phyloP scores from a whole-genome alignment of 2,113 vertebrate genomes.

The Rhipidura dahli region DNA sequence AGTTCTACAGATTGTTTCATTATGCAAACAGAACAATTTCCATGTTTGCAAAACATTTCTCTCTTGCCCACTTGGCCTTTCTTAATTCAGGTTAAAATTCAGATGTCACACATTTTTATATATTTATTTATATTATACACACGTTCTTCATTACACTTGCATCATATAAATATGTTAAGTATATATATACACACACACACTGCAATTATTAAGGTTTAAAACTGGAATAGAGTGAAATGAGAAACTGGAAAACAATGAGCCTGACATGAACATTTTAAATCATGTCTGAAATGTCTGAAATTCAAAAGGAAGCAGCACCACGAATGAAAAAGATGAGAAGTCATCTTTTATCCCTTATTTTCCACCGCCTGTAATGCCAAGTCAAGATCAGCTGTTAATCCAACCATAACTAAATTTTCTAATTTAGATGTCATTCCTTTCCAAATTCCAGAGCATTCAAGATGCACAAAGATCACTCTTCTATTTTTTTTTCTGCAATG shows the following conservation, averaged over 20 bases:
- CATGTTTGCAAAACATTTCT: neutral
- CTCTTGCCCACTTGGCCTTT: neutral
- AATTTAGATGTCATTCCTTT: neutral
- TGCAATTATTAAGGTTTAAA: neutral
- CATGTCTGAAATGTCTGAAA: neutral
- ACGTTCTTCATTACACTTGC: neutral
- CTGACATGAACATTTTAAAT: neutral
- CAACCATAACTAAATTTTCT: neutral
- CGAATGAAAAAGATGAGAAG: neutral
- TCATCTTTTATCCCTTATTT: neutral
- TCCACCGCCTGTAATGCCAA: neutral
- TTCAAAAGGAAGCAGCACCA: neutral
- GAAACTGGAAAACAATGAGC: neutral
- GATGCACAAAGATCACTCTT: neutral
- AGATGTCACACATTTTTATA: neutral
- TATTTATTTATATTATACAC: neutral
- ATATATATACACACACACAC: fast-evolving
- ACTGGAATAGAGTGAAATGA: neutral
- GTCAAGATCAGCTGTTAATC: neutral
- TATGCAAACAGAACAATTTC: neutral
- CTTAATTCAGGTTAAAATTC: neutral
- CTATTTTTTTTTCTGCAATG: neutral
- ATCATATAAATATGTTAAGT: neutral
- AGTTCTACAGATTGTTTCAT: neutral
- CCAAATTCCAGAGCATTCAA: neutral